Base-by-base conservation (phyloP, 2,797 vertebrate genomes). In the Cossypha dichroa region DNA sequence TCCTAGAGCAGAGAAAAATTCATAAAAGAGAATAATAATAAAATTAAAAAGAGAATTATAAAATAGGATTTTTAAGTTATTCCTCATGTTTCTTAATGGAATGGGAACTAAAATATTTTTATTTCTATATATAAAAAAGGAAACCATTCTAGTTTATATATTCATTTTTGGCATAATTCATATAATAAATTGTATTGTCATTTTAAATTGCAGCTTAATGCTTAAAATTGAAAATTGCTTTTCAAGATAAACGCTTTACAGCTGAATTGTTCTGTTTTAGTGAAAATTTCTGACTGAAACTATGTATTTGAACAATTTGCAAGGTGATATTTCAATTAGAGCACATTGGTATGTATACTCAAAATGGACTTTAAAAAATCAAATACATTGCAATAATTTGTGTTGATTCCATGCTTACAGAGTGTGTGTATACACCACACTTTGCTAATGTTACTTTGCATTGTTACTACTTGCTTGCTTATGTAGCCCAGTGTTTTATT, bases 361-460 rank as follows among this genome's bases (percentile, higher is more conserved):
- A 33, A 58, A 22, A 55, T 0, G 3, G 3, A 4, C 33, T 70
- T 74, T 10, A 6, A 25, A 40, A 84, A 68, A 41, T 33, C 15
- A 14, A 28, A 12, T 15, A 1, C 8, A 2, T 8, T 10, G 16
- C 13, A 20, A 17, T 51, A 6, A 1, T 12, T 12, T 26, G 34
- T 6, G 40, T 75, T 72, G 13, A 38, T 78, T 43, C 20, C 34
- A 9, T 15, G 12, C 29, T 46, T 28, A 4, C 5, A 16, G 7
- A 20, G 7, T 6, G 1, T 23, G 3, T 11, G 2, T 11, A 4
- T 55, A 5, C 4, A 4, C 0, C 1, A 23, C 11, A 15, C 13
- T 56, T 55, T 19, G 5, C 13, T 25, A 10, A 6, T 54, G 14
- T 25, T 54, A 7, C 34, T n/a, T 5, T 10, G 19, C 29, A 46